Conservation (phyloP, 2,797 vertebrate genomes). For the Simalia tracyae region DNA sequence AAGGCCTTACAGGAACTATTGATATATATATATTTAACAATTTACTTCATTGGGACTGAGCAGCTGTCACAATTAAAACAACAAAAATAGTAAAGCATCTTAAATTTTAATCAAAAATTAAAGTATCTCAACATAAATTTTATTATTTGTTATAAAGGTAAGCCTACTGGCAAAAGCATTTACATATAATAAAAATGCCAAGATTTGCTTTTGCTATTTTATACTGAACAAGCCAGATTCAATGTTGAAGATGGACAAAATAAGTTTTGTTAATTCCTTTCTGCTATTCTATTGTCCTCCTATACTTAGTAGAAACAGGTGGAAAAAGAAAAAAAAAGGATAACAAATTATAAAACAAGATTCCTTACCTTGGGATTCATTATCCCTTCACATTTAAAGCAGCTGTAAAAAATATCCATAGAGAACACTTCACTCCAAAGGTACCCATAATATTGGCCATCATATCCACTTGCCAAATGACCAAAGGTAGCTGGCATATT, state of each 20-base stretch:
- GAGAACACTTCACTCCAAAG: slow-evolving; percentile 96
- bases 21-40: background rate
- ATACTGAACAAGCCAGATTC: background rate
- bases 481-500: slow-evolving; percentile 94
- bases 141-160: background rate
- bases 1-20: background rate
- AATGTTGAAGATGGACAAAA: background rate
- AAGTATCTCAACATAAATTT: background rate
- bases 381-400: slow-evolving; percentile 90
- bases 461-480: slow-evolving; percentile 90
- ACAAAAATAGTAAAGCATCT: background rate
- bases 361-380: slow-evolving; percentile 87
- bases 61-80: background rate
- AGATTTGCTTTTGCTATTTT: background rate
- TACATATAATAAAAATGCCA: background rate
- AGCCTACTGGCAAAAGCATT: background rate
- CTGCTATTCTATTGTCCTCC: background rate
- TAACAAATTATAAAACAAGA: background rate
- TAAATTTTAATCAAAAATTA: background rate
- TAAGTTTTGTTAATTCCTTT: background rate
- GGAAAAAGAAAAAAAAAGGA: background rate
- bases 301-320: background rate
- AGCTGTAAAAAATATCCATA: slow-evolving; percentile 91
- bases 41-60: background rate
- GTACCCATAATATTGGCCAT: slow-evolving; percentile 94